Evolutionary conservation across 2,113 vertebrate species (phyloP), one percentile per base, ranked within the genome.

Genomic region (Gasterosteus nipponicus): DNA sequence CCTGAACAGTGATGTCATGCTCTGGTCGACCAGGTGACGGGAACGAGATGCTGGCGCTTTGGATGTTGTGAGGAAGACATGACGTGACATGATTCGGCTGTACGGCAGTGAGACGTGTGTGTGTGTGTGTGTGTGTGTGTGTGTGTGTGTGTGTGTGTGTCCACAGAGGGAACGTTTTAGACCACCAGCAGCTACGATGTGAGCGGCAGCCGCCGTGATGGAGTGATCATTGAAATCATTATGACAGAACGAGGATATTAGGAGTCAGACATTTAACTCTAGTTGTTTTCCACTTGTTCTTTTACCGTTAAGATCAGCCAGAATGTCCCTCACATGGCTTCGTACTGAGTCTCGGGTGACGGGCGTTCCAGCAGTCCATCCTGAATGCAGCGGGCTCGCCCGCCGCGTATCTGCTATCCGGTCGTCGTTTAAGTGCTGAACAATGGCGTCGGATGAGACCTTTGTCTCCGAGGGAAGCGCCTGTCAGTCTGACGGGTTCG

Each of bases 81-180:
- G 22, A 26, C 22, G 22, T 72, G 47, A 56, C 72, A 77, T 61
- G 9, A 81, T 85, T 79, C 60, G 31, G 5, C 35, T 49, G 47
- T 42, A 39, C 16, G 8, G 65, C 29, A 46, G 60, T 29, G 63
- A 57, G 31, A 81, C 22, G 62, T 68, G 54, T 46, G 35, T 46
- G 77, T 68, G 38, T 47, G 54, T 29, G 46, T 69, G 49, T 26
- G 56, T 49, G 51, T 71, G 54, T 44, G 38, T 60, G 61, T 64
- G 63, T n/a, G 51, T 59, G 42, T 65, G 56, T 62, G 73, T 69
- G 47, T 39, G 70, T 63, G 64, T 77, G 18, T 77, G 77, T 80
- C 83, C 42, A 15, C 49, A 12, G 66, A 83, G 80, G 62, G 70
- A 73, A 68, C 73, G 67, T 85, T 87, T 89, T 83, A 89, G 87